Conservation (phyloP, 2,113 vertebrate genomes). For the Fulica atra region DNA sequence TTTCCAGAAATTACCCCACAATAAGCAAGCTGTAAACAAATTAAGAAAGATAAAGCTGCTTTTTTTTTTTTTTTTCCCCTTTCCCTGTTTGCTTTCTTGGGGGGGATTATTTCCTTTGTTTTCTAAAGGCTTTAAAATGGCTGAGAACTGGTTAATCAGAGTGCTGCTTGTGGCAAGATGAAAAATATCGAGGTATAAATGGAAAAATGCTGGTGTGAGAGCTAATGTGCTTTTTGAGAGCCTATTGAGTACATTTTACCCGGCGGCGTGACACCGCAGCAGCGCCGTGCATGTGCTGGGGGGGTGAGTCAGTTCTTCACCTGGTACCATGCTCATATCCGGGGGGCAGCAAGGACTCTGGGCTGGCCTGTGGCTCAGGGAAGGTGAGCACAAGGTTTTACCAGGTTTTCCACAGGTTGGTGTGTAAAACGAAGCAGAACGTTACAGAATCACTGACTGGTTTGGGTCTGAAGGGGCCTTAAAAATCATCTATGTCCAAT, state of each 20-base stretch:
- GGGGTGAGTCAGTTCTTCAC: neutral
- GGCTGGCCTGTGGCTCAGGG: neutral
- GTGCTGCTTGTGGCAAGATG: neutral
- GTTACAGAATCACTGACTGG: no score
- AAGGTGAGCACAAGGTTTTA: neutral
- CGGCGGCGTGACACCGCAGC: neutral
- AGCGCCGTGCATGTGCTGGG: neutral
- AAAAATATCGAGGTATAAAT: neutral
- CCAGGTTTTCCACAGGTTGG: neutral
- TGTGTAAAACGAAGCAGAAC: neutral
- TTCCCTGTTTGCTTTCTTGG: neutral
- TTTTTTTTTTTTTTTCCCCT: neutral
- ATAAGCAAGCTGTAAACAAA: neutral
- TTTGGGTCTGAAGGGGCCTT: no score
- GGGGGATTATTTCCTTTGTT: neutral
- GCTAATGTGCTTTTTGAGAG: neutral
- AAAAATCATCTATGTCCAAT: no score
- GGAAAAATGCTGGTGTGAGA: neutral
- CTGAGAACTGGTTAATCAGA: neutral
- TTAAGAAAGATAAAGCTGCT: neutral
- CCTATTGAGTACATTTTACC: neutral
- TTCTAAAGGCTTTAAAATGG: constrained; percentile 10
- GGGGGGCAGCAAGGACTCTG: neutral
- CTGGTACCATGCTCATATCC: neutral
- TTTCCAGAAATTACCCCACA: neutral